Percentiles rank a stretch among this genome's conserved stretches.
These are phyloP conservation scores for Noctilio leporinus DNA, from an alignment of 2,113 vertebrate species.

Conservation along the genomic window DNA sequence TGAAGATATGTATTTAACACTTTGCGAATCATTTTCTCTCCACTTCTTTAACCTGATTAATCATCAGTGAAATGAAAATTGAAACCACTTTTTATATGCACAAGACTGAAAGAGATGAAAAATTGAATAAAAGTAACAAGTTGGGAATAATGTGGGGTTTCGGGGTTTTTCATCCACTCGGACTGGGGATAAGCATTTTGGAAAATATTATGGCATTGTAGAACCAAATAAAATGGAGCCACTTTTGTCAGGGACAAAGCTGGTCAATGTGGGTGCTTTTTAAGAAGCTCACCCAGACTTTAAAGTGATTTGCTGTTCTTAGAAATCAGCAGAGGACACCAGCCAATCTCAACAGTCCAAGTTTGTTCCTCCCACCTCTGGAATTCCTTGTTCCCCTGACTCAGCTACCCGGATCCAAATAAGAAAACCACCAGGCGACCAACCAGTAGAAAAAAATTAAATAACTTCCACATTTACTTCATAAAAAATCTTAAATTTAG, in stretches of 20 bases:
- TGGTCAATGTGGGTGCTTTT: neutral
- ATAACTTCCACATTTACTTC: neutral
- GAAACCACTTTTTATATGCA: neutral
- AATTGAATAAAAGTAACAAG: neutral
- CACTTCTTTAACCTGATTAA: neutral
- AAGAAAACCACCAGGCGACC: neutral
- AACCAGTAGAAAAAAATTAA: neutral
- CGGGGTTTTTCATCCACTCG: neutral
- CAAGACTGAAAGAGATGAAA: neutral
- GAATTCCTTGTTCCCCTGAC: neutral
- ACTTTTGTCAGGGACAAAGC: neutral
- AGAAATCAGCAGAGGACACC: neutral
- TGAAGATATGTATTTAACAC: neutral
- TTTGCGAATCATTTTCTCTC: neutral
- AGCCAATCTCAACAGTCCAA: neutral
- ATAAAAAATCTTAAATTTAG: neutral
- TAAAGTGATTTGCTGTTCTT: neutral
- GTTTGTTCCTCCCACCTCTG: neutral
- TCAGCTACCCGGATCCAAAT: neutral
- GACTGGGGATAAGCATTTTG: neutral
- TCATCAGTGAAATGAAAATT: neutral
- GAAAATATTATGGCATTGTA: neutral
- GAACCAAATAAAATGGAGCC: neutral
- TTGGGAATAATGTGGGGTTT: neutral
- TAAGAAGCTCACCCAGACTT: neutral